These are phyloP conservation scores for Psittacula cyanocephala DNA, from an alignment of 2,113 vertebrate species.

Conservation along the genomic window DNA sequence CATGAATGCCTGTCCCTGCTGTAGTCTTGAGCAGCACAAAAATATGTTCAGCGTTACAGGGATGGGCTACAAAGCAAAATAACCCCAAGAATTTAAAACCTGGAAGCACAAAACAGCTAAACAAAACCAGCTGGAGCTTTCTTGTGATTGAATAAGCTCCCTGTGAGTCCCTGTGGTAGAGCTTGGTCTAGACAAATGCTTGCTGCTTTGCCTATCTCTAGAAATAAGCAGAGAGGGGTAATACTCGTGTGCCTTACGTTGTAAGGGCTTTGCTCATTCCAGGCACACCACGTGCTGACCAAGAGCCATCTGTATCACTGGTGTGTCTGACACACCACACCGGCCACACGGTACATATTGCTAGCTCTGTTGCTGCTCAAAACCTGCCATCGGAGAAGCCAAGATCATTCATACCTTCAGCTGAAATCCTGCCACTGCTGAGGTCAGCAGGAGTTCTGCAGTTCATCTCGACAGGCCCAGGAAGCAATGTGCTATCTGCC, in stretches of 20 bases:
- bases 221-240: background rate
- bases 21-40: background rate
- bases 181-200: background rate
- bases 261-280: background rate
- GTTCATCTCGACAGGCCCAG: background rate
- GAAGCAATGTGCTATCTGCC: background rate
- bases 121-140: background rate
- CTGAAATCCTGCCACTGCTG: background rate
- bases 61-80: background rate
- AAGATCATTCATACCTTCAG: rapidly evolving
- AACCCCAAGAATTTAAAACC: background rate
- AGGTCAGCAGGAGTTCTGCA: background rate
- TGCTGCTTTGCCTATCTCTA: background rate
- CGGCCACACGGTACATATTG: rapidly evolving
- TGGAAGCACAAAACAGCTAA: background rate
- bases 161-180: background rate
- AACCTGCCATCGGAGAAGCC: background rate
- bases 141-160: background rate
- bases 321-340: background rate
- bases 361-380: background rate
- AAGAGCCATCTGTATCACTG: background rate
- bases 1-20: background rate
- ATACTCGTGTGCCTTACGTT: background rate
- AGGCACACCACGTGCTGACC: background rate
- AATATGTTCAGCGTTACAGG: background rate